phyloP scores from a whole-genome alignment of 1,140 invertebrate species.

The Cecropterus lyciades region DNA sequence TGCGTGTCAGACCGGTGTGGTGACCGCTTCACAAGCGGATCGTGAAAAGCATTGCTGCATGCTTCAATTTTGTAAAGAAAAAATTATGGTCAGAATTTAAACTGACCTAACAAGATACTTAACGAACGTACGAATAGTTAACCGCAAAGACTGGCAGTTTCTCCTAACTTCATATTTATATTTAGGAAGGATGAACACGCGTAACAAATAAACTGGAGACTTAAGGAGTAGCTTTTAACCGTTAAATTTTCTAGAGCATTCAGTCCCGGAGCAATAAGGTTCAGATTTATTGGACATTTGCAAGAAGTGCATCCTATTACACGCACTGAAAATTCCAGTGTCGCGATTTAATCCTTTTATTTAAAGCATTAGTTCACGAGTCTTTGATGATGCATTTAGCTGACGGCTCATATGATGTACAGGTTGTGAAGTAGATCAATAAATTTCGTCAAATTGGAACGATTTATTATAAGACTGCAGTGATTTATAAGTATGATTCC shows the following conservation, averaged over 20 bases:
- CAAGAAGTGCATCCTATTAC: slow-evolving; percentile 15
- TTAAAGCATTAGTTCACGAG: slow-evolving; percentile 24
- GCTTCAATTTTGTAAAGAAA: no score
- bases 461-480: slow-evolving; percentile 13
- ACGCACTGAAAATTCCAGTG: slow-evolving; percentile 24
- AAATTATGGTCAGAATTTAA: no score
- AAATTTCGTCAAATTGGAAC: slow-evolving; percentile 31
- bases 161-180: neutral
- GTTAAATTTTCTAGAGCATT: neutral
- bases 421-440: slow-evolving; percentile 19
- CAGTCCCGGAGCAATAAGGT: slow-evolving; percentile 4
- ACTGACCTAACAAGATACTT: no score
- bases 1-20: no score
- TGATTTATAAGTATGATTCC: slow-evolving; percentile 17
- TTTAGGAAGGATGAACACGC: slow-evolving; percentile 2
- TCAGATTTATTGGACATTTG: neutral
- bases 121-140: no score
- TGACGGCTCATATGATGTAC: slow-evolving; percentile 28
- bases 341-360: slow-evolving; percentile 28
- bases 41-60: no score
- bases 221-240: neutral
- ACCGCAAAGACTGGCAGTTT: no score
- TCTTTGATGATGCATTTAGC: slow-evolving; percentile 32
- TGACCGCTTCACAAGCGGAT: no score
- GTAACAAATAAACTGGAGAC: slow-evolving; percentile 7